Percentiles rank a stretch among this genome's conserved stretches.
Conservation (phyloP, 2,888 invertebrate species). For the Amblyjoppa proteus region DNA sequence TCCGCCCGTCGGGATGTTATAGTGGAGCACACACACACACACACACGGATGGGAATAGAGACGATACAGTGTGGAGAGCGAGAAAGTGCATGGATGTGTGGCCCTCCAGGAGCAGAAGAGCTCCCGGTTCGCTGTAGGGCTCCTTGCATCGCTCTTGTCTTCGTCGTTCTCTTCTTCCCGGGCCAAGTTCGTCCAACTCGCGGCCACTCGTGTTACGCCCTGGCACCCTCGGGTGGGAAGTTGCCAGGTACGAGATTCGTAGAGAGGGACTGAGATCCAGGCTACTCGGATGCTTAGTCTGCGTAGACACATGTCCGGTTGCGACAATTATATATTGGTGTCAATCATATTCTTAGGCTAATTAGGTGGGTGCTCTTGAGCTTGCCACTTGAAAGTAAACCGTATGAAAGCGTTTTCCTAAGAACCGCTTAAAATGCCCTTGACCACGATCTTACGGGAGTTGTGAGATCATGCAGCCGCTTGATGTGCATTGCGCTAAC, state of each 20-base stretch:
- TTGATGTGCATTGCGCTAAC: too few relatives aligned
- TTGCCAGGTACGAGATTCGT: conserved; percentile 44
- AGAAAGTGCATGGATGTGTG: conserved; percentile 39
- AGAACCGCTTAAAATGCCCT: too few relatives aligned
- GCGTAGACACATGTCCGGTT: conserved; percentile 79
- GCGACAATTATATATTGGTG: not conserved
- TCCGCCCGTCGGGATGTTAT: conserved; percentile 21
- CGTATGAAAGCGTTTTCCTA: too few relatives aligned
- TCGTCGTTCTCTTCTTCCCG: conserved; percentile 52
- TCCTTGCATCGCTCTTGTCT: conserved; percentile 59
- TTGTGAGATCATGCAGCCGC: too few relatives aligned
- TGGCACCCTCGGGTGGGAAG: conserved; percentile 8
- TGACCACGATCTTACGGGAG: too few relatives aligned
- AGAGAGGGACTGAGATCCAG: not conserved
- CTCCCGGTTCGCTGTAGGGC: conserved; percentile 45
- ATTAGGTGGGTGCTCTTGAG: too few relatives aligned
- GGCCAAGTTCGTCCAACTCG: not conserved
- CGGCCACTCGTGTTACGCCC: not conserved
- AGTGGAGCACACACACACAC: not conserved
- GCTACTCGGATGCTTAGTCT: conserved; percentile 82
- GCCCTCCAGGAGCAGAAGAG: conserved; percentile 45
- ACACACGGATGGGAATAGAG: not conserved
- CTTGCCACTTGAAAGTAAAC: too few relatives aligned
- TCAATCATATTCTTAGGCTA: too few relatives aligned
- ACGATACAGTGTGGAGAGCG: conserved; percentile 13